Evolutionary conservation across 2,797 vertebrate species (phyloP), one percentile per base, ranked within the genome.

Genomic region (Lacerta bilineata): DNA sequence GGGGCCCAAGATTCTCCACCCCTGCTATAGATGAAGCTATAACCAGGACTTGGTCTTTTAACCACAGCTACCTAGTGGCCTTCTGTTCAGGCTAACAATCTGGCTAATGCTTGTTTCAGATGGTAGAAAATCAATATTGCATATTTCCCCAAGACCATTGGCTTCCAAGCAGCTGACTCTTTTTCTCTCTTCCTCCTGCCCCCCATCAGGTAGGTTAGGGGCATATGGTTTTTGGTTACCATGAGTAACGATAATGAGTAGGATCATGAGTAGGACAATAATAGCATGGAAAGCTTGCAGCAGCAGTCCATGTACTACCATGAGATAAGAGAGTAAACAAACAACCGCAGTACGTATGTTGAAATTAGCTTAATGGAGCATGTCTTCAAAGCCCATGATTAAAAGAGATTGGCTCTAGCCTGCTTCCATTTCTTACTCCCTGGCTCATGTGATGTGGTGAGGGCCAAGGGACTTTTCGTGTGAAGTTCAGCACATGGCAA

Each of bases 341-440:
- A 89, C 78, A 69, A n/a, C 25, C 27, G 77, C 81, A 17, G 55
- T 66, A 0, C 29, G 17, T 39, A 50, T 85, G 87, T 89, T 95
- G 94, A 74, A 90, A 85, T 81, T 93, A 92, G 89, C 89, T 91
- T 93, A 90, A 93, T 91, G 88, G 43, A 91, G 89, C 93, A 25
- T n/a, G n/a, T 86, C 89, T 11, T 27, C 87, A 84, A 92, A 92
- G 92, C 36, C 87, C 81, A 43, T 20, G 33, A 71, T 71, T 84
- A 36, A 77, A 91, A 86, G 90, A 82, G 88, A 83, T 83, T 3
- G 50, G n/a, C 1, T 89, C 90, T 81, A 88, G 83, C 90, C 41
- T 83, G 69, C 59, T 68, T 86, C 55, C 88, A 91, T 61, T 87
- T 72, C 36, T 71, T 66, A 10, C n/a, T 7, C 55, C 36, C 50